These are phyloP conservation scores for Sinelater perroti DNA, from an alignment of 2,888 invertebrate species.

Conservation along the genomic window DNA sequence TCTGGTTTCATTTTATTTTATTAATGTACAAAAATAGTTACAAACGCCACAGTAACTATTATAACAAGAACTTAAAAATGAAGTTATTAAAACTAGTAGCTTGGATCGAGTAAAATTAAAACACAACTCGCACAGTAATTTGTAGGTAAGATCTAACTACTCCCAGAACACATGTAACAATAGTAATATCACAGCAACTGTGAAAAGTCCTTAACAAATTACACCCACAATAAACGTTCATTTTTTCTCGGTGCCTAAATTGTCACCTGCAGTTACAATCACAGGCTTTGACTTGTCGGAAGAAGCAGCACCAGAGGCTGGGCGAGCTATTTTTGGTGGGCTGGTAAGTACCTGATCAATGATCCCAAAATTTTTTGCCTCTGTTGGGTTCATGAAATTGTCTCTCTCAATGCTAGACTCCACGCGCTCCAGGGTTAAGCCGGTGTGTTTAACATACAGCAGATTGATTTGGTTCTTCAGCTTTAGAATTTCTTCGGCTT, in stretches of 20 bases:
- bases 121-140: no score
- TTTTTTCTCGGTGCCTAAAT: background rate
- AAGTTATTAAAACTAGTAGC: background rate
- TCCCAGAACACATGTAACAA: no score
- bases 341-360: constrained; percentile 93
- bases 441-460: constrained; percentile 93
- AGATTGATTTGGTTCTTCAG: constrained; percentile 89
- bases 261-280: background rate
- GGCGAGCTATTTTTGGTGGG: constrained; percentile 67
- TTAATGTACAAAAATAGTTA: no score
- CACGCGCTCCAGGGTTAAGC: constrained; percentile 68
- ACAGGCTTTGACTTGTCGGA: background rate
- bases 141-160: no score
- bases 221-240: background rate
- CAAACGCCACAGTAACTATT: no score
- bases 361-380: constrained; percentile 93
- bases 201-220: background rate
- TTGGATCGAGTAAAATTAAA: no score
- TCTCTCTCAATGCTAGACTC: constrained; percentile 93
- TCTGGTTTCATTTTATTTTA: no score
- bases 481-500: constrained; percentile 96
- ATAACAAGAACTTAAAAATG: no score
- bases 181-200: constrained; percentile 5
- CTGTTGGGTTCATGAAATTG: constrained; percentile 90
- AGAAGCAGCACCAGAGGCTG: background rate